A percentile compares a stretch with the other conserved stretches of the same genome.
Evolutionary conservation across 2,888 invertebrate species (phyloP).

Genomic region (Nomada flava): DNA sequence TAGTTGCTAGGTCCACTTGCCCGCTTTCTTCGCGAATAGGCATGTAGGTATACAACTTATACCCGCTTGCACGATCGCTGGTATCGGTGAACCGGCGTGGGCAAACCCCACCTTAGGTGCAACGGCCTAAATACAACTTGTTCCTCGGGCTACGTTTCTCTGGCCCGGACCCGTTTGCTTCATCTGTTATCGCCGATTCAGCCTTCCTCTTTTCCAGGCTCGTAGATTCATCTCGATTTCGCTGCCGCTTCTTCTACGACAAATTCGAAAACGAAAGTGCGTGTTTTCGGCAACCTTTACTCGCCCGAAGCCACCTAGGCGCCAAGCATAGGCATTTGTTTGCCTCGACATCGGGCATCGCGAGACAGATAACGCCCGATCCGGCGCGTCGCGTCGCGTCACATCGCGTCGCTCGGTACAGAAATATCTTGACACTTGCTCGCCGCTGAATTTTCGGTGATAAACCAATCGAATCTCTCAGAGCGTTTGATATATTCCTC

Average conservation of each 20-base stretch:
- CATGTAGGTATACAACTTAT: conserved; percentile 61
- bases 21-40: conserved; percentile 78
- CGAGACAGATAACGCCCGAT: conserved; percentile 37
- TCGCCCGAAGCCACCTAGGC: background rate
- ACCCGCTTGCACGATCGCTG: conserved; percentile 58
- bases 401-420: background rate
- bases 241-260: background rate
- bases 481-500: no score
- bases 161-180: conserved; percentile 57
- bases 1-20: conserved; percentile 82
- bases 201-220: conserved; percentile 24
- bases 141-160: conserved; percentile 75
- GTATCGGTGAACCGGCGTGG: conserved; percentile 60
- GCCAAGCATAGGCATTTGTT: conserved; percentile 11
- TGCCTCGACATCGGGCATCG: conserved; percentile 35
- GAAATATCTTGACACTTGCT: conserved; percentile 29
- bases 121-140: conserved; percentile 83
- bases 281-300: no score
- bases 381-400: background rate
- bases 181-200: conserved; percentile 8
- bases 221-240: background rate
- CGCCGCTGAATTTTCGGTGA: conserved; percentile 28
- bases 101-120: conserved; percentile 78
- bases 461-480: conserved; percentile 8
- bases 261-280: background rate